Percentiles rank a stretch among this genome's conserved stretches.
phyloP scores from a whole-genome alignment of 2,888 invertebrate genomes.

The Baronia brevicornis region DNA sequence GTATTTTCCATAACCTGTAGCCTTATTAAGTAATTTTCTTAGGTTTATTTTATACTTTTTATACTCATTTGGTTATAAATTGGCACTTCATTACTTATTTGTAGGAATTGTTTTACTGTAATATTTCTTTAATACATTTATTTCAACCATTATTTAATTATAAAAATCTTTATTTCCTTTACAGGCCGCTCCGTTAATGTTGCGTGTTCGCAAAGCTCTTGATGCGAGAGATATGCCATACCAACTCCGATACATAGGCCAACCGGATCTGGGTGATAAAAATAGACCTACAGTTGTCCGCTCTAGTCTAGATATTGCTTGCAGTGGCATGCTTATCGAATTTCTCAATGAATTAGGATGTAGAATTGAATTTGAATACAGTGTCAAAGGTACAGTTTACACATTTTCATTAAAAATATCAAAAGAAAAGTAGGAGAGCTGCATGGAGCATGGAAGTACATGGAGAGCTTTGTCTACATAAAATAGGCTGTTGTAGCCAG shows the following conservation, averaged over 20 bases:
- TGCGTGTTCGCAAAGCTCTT: constrained; percentile 89
- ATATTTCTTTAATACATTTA: not conserved
- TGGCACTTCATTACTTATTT: not conserved
- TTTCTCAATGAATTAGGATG: constrained; percentile 95
- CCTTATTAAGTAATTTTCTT: too few species aligned
- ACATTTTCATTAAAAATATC: too few species aligned
- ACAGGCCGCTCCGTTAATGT: constrained; percentile 78
- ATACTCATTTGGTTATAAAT: not conserved
- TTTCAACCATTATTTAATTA: too few species aligned
- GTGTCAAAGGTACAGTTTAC: constrained; percentile 80
- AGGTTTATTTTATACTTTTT: too few species aligned
- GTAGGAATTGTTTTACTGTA: constrained; percentile 1
- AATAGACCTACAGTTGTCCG: constrained; percentile 92
- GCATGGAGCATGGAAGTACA: too few species aligned
- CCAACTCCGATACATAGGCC: constrained; percentile 94
- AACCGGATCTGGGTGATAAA: constrained; percentile 92
- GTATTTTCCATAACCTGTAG: too few species aligned
- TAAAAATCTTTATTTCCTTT: not conserved
- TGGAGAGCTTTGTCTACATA: too few species aligned
- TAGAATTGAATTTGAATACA: constrained; percentile 94
- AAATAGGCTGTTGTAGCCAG: too few species aligned
- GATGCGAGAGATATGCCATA: constrained; percentile 90
- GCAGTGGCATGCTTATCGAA: constrained; percentile 91
- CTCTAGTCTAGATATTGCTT: constrained; percentile 94
- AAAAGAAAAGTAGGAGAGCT: too few species aligned